Evolutionary conservation across 2,888 invertebrate genomes (phyloP).

Genomic region (Drosophila fungiperda): DNA sequence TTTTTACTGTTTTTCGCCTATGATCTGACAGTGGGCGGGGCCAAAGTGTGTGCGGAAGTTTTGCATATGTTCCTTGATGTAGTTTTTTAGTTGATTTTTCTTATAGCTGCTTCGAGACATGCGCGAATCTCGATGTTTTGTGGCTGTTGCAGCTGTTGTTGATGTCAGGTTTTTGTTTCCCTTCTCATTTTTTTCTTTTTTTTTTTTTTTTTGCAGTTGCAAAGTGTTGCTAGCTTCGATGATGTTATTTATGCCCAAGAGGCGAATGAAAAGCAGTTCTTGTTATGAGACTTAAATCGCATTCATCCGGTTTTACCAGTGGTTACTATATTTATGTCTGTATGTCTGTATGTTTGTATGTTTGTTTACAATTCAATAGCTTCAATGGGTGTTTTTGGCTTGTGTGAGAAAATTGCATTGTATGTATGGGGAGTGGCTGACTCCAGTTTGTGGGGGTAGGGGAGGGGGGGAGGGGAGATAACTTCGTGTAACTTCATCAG

Average conservation of each 20-base stretch:
- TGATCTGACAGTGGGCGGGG: neutral
- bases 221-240: constrained; percentile 50
- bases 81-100: neutral
- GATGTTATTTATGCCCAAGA: constrained; percentile 61
- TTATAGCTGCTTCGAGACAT: neutral
- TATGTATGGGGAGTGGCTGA: neutral
- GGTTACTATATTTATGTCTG: constrained; percentile 10
- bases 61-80: constrained; percentile 19
- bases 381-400: constrained; percentile 8
- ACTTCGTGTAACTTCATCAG: neutral
- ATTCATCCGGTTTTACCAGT: constrained; percentile 70
- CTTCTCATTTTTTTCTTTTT: constrained; percentile 19
- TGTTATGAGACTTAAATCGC: constrained; percentile 63
- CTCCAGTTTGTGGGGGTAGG: neutral
- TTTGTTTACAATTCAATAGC: constrained; percentile 3
- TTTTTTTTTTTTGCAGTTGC: constrained; percentile 18
- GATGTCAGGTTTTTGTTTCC: constrained; percentile 48
- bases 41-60: constrained; percentile 3
- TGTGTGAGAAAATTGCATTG: neutral
- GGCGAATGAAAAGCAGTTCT: constrained; percentile 61
- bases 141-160: constrained; percentile 24
- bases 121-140: constrained; percentile 23
- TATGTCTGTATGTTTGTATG: neutral
- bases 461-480: neutral
- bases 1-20: neutral